Base-by-base conservation (phyloP, 2,888 invertebrate genomes). In the Aproaerema taeniolella region DNA sequence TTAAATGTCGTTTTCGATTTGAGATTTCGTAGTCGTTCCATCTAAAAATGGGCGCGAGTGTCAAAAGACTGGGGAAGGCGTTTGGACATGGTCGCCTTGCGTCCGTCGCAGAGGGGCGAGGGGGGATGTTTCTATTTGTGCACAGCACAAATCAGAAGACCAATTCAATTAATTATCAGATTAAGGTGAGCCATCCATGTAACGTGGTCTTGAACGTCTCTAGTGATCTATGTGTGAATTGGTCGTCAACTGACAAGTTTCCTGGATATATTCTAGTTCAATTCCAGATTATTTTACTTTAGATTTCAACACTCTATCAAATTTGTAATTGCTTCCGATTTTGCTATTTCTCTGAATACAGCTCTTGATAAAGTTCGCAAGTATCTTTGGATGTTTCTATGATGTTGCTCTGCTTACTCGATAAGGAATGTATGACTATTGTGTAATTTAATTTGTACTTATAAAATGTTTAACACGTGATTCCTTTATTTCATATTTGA, bases 121-220 rank as follows among this genome's bases (percentile, higher is more conserved):
- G 64, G 67, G 56, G 62, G 62, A 59, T 17, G 30, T 52, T 58
- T 73, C 85, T 87, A 86, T 87, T 86, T 86, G 74, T 69, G 85
- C 75, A 56, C 76, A 71, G 67, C 75, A 83, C 85, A 85, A 86
- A 87, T 86, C 86, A 85, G 67, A 72, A 73, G 78, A 78, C 80
- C 71, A 68, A 75, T 77, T 82, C 81, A 80, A 87, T 87, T 86
- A 86, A 87, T 87, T 83, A 86, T 83, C 68, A 79, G 82, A 86
- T 87, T 86, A 85, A 86, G 79, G 85, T 83, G 85, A 80, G 79
- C 77, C 65, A 79, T 75, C 70, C 71, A 59, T 68, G 67, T 58
- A 58, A 55, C 63, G 64, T 67, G 72, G 66, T 79, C 74, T 78
- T 79, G 76, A 65, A 67, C 58, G 66, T 68, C 61, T 52, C 48